Percentiles rank a stretch among this genome's conserved stretches.
phyloP scores from a whole-genome alignment of 2,888 invertebrate genomes.

The Drosophila leonis region DNA sequence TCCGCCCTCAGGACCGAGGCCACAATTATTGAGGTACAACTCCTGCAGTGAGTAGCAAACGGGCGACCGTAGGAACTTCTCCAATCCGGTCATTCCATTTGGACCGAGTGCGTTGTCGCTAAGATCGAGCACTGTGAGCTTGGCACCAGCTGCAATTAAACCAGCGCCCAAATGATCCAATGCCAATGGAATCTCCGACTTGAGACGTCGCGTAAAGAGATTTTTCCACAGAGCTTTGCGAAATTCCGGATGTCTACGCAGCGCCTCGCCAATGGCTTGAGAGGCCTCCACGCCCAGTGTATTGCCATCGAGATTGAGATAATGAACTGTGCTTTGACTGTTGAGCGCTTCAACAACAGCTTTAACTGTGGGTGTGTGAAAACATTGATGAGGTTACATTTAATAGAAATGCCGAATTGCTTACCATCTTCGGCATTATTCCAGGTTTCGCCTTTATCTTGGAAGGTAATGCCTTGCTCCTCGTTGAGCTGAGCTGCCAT shows the following conservation, averaged over 20 bases:
- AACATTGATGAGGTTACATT: neutral
- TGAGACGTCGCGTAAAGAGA: conserved; percentile 97
- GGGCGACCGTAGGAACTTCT: conserved; percentile 92
- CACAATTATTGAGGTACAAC: conserved; percentile 96
- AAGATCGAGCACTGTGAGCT: conserved; percentile 93
- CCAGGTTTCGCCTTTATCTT: conserved; percentile 92
- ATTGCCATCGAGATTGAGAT: conserved; percentile 95
- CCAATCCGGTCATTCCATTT: conserved; percentile 95
- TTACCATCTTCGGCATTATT: conserved; percentile 92
- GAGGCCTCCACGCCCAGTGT: conserved; percentile 96
- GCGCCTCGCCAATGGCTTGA: conserved; percentile 91
- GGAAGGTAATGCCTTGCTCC: conserved; percentile 91
- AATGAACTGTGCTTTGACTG: conserved; percentile 89
- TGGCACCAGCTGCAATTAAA: conserved; percentile 92
- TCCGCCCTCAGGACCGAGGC: conserved; percentile 96
- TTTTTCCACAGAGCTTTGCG: conserved; percentile 96
- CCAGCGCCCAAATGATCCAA: conserved; percentile 92
- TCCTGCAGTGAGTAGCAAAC: conserved; percentile 92
- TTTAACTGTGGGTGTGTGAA: conserved; percentile 86
- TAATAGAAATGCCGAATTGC: neutral
- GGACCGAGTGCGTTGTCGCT: conserved; percentile 99
- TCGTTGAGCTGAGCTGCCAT: conserved; percentile 59
- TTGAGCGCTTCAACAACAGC: conserved; percentile 92
- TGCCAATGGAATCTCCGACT: conserved; percentile 97
- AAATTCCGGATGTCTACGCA: conserved; percentile 92